Evolutionary conservation across 2,888 invertebrate species (phyloP), one percentile per base, ranked within the genome.

Genomic region (Tromatobia lineatoria): DNA sequence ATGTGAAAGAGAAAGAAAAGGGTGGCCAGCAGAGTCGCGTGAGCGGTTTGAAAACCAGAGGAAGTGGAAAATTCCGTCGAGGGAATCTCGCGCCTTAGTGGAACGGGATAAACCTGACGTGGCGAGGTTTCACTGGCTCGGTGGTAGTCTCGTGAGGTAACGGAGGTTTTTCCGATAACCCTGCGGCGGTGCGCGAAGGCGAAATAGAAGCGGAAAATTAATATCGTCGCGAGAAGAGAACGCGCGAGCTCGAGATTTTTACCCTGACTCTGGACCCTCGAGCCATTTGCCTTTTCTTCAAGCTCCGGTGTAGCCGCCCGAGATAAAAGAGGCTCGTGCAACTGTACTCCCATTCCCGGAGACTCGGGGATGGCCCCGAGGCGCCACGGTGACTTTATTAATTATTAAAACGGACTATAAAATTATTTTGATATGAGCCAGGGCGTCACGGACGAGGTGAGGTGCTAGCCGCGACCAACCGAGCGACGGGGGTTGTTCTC

Each of bases 391-490:
- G 69, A 85, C 80, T 87, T 82, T 86, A 89, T 89, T 88, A 89
- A 89, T 89, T 89, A 89, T 89, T 88, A 89, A 89, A 89, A 85
- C 89, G 80, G 89, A 83, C 88, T 85, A 86, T 87, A 86, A 88
- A 88, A 88, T 89, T 88, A 88, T 89, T 89, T 88, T 88, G 78
- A 85, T 85, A 85, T 61, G 85, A 67, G 66, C 74, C 23, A 64
- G 69, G 38, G 54, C 79, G 54, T 74, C 47, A 73, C 38, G 71
- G 50, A 47, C 13, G 57, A 67, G 57, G 42, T 47, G 67, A 64
- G 23, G 42, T 25, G 73, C 59, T 59, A 4, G 42, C 29, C 45
- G 82, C 20, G 45, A 75, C 38, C 54, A 47, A 52, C 18, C 69
- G n/a, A 52, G 70, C 78, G 67, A 74, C 73, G 42, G 59, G 42